Percentiles rank a stretch among this genome's conserved stretches.
phyloP scores from a whole-genome alignment of 2,888 invertebrate genomes.

The Drosophila kambysellisi region DNA sequence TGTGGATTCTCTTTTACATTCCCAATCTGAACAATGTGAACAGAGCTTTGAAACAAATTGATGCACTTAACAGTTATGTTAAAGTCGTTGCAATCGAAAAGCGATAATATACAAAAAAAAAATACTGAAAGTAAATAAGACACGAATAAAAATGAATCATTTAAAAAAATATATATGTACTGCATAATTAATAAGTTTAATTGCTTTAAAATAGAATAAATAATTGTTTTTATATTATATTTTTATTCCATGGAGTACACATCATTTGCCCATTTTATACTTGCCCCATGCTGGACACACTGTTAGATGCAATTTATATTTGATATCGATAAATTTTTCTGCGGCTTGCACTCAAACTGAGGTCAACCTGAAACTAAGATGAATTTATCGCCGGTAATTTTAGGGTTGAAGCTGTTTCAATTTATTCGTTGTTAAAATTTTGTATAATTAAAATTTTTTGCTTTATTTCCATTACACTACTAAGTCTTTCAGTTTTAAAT shows the following conservation, averaged over 20 bases:
- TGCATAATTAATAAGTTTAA: neutral
- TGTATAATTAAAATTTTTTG: neutral
- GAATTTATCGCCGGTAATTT: neutral
- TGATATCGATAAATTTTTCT: neutral
- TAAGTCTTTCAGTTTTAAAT: neutral
- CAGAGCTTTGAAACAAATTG: neutral
- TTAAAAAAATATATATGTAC: neutral
- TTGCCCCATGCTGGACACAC: neutral
- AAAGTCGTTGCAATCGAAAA: neutral
- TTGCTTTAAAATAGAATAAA: neutral
- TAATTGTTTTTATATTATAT: neutral
- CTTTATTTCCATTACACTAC: neutral
- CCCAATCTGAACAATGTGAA: slow-evolving; percentile 14
- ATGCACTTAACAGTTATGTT: slow-evolving; percentile 33
- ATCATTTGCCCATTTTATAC: neutral
- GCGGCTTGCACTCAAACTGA: neutral
- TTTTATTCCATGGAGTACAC: neutral
- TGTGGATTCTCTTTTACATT: slow-evolving; percentile 49
- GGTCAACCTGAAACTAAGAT: neutral
- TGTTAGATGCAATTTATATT: neutral
- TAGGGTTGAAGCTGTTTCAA: neutral
- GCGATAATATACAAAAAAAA: neutral
- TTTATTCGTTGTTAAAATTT: neutral
- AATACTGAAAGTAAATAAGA: slow-evolving; percentile 1
- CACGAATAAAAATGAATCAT: neutral